Conservation (phyloP, 2,113 vertebrate genomes). For the Ariopsis seemanni region DNA sequence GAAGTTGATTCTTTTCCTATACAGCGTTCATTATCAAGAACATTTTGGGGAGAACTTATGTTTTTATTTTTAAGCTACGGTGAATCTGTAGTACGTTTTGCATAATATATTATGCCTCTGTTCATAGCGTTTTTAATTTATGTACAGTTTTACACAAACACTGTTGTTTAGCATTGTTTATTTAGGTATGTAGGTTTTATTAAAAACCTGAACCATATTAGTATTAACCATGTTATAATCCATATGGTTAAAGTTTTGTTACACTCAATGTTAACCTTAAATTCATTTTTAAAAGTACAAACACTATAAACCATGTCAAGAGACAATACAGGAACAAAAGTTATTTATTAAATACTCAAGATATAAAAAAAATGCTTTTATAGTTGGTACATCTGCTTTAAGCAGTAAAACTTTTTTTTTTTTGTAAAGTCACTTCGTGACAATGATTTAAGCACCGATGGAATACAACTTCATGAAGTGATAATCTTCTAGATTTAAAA, state of each 20-base stretch:
- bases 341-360: conserved; percentile 1
- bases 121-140: too few relatives aligned
- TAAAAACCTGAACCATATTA: background rate
- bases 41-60: too few relatives aligned
- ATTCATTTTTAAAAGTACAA: background rate
- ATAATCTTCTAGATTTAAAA: background rate
- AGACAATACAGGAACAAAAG: background rate
- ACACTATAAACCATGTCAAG: too few relatives aligned
- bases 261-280: background rate
- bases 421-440: background rate
- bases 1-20: too few relatives aligned
- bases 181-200: too few relatives aligned
- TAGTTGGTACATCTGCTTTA: background rate
- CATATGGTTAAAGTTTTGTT: background rate
- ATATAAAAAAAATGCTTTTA: background rate
- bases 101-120: too few relatives aligned
- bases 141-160: too few relatives aligned
- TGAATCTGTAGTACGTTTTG: too few relatives aligned
- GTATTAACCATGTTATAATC: background rate
- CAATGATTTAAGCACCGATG: background rate
- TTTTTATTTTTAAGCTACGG: too few relatives aligned
- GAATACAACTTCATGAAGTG: background rate
- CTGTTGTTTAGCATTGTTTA: too few relatives aligned
- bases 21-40: too few relatives aligned
- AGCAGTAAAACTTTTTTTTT: background rate